Conservation (phyloP, 2,113 vertebrate species). For the Fukomys damarensis region DNA sequence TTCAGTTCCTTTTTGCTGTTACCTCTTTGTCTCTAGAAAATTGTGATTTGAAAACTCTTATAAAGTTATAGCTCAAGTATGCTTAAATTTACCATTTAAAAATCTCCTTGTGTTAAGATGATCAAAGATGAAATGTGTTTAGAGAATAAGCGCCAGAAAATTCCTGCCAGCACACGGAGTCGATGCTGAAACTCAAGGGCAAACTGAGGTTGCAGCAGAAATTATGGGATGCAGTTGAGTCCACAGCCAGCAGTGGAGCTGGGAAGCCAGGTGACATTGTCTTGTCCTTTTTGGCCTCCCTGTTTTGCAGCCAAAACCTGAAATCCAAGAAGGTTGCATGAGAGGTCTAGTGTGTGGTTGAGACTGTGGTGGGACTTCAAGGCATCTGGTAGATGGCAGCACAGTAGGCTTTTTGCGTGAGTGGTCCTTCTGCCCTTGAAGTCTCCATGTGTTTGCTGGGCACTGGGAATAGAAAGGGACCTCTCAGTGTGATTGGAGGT, state of each 20-base stretch:
- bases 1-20: constrained; percentile 17
- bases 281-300: accelerated
- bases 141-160: background rate
- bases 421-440: background rate
- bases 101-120: background rate
- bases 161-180: background rate
- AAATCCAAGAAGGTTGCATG: background rate
- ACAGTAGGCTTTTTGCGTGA: background rate
- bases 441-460: background rate
- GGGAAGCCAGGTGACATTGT: background rate
- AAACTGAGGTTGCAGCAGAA: background rate
- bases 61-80: constrained; percentile 50
- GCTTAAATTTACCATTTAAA: constrained; percentile 33
- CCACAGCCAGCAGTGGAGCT: accelerated
- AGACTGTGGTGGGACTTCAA: background rate
- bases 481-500: background rate
- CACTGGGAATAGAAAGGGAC: background rate
- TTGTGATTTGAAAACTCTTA: background rate
- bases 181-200: background rate
- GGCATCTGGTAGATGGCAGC: background rate
- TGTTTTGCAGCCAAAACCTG: background rate
- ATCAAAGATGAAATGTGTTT: constrained; percentile 2
- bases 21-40: constrained; percentile 37
- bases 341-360: background rate
- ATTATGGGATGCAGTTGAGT: background rate